Base-by-base conservation (phyloP, 2,797 vertebrate genomes). In the Amniataba percoides region DNA sequence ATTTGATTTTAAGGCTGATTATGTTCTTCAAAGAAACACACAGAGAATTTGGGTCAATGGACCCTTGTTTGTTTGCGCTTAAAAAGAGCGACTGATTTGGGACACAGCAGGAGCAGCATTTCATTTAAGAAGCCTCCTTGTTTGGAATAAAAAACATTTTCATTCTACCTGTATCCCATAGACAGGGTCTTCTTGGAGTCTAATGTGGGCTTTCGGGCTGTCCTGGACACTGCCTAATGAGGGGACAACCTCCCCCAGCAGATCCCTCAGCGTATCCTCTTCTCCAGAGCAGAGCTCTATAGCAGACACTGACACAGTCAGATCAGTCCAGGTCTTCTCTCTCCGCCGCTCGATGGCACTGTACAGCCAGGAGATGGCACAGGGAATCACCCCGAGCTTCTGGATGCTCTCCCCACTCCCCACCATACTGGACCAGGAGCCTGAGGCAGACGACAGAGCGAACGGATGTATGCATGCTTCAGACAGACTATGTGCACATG, bases 311-410 rank as follows among this genome's bases (percentile, higher is more conserved):
- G 98, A 97, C 25, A 99, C 98, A 0, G 96, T 97, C 91, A 99
- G 97, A 18, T 97, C 96, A 0, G 98, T 97, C 88, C 98, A 98
- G 0, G 98, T 98, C 95, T 97, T 97, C 83, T 98, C 98, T 77
- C 96, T 96, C 71, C 97, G 96, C 77, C 97, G 97, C 14, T 98
- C 97, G 43, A 99, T 97, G 80, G 98, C 94, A 59, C 96, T 97
- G 95, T 98, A 99, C 87, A 99, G 96, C 98, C 98, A 99, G 45
- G 98, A 98, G 90, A 99, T 97, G 87, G 98, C 97, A 80, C 96
- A 98, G 42, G 98, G 98, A 77, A 99, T 97, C 87, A 99, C 89
- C 6, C 98, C 98, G 0, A 99, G 95, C 77, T 94, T 98, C 92
- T 97, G 96, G 91, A 94, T 92, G 80, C 96, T 96, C 76, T 98